Base-by-base conservation (phyloP, 2,113 vertebrate species). In the Tauraco erythrolophus region DNA sequence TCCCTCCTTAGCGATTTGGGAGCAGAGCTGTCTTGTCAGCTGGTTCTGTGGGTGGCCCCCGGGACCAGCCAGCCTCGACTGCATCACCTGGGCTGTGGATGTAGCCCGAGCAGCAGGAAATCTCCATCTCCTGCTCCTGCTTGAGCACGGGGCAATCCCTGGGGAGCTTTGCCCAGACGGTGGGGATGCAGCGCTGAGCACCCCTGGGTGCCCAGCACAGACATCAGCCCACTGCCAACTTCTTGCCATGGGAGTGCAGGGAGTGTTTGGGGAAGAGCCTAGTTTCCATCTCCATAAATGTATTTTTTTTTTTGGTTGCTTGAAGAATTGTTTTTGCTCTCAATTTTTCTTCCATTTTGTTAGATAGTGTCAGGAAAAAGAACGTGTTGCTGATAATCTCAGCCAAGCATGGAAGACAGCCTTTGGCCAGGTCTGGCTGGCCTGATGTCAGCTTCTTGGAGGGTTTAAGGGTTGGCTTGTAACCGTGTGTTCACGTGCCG, bases 401-500 rank as follows among this genome's bases (percentile, higher is more conserved):
- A 62, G 81, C 90, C 69, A 37, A 68, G 88, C 0, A 0, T 69
- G 80, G 80, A 25, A 84, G 57, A 33, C 15, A 54, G 62, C 53
- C 84, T 24, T 57, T 39, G 77, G 35, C 0, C 2, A 65, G 69
- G 46, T 41, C 68, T 80, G 64, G 23, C 77, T 92, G 95, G 72
- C 77, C 60, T 1, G 0, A 11, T n/a, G 68, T n/a, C 84, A 89
- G 82, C n/a, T 75, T 4, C 81, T 81, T 1, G 1, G 18, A n/a
- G 92, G 81, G 89, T 50, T 33, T 61, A 24, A 46, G 61, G 68
- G 53, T 14, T 86, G 80, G 60, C 84, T 77, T 11, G 1, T 2
- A 13, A 5, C 54, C 21, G 16, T 1, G 48, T 22, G 45, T 2
- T 45, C 10, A 2, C 0, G 4, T 33, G 74, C 41, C 0, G 1